Evolutionary conservation across 1,140 invertebrate species (phyloP).

Genomic region (Drosophila sucinea): DNA sequence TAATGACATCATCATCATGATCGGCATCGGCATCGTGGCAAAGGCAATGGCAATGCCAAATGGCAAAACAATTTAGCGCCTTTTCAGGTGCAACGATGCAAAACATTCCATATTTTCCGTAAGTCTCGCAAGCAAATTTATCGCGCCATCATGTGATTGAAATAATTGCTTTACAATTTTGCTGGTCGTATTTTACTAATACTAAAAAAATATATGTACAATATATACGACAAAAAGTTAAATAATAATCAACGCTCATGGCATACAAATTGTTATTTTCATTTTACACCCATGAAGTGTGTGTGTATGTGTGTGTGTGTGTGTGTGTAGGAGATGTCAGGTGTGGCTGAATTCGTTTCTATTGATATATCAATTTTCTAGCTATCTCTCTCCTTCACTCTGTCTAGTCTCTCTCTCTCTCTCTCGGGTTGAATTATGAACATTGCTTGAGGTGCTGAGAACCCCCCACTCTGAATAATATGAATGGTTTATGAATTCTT

Average conservation of each 20-base stretch:
- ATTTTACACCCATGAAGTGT: conserved; percentile 51
- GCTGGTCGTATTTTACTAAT: conserved; percentile 24
- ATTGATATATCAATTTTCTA: conserved; percentile 68
- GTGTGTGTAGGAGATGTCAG: conserved; percentile 57
- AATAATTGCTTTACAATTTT: conserved; percentile 80
- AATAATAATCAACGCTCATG: conserved; percentile 55
- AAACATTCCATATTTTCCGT: conserved; percentile 39
- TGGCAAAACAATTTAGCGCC: conserved; percentile 46
- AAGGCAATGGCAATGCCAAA: conserved; percentile 31
- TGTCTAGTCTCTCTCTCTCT: neutral
- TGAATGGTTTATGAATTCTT: conserved; percentile 17
- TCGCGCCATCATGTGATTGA: conserved; percentile 64
- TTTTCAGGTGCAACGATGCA: conserved; percentile 73
- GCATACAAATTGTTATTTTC: conserved; percentile 65
- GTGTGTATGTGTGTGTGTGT: conserved; percentile 28
- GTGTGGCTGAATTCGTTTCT: conserved; percentile 59
- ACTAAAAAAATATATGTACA: conserved; percentile 19
- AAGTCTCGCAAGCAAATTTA: conserved; percentile 47
- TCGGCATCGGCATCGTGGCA: neutral
- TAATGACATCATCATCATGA: conserved; percentile 43
- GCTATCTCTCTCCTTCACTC: conserved; percentile 4
- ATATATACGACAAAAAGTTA: conserved; percentile 43
- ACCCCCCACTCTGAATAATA: conserved; percentile 5
- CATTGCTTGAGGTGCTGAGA: conserved; percentile 14
- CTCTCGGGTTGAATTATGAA: conserved; percentile 6